Evolutionary conservation across 2,888 invertebrate species (phyloP).

Genomic region (Aphidius colemani): DNA sequence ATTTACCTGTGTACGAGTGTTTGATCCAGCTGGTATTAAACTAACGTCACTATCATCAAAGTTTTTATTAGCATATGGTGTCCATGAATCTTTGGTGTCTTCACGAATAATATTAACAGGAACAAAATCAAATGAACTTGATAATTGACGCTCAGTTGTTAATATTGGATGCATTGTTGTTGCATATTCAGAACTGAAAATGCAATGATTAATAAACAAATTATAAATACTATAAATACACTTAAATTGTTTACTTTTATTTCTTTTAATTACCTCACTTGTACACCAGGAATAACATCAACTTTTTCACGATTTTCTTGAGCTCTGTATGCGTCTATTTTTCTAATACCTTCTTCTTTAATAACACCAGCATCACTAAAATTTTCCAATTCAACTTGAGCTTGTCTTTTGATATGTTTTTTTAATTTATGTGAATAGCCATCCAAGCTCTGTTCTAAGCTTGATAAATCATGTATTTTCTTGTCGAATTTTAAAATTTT

Average conservation of each 20-base stretch:
- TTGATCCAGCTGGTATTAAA: conserved; percentile 55
- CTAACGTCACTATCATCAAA: conserved; percentile 56
- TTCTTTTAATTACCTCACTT: conserved; percentile 41
- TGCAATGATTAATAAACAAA: background rate
- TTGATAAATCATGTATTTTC: conserved; percentile 32
- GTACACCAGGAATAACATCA: conserved; percentile 49
- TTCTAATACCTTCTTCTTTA: conserved; percentile 46
- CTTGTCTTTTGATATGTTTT: conserved; percentile 39
- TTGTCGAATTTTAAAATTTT: conserved; percentile 46
- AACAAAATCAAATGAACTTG: conserved; percentile 51
- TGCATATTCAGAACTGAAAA: conserved; percentile 49
- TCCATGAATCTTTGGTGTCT: conserved; percentile 48
- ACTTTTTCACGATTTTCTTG: conserved; percentile 36
- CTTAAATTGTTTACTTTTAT: too few relatives aligned
- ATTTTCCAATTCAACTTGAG: conserved; percentile 50
- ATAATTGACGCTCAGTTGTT: conserved; percentile 50
- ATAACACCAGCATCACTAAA: conserved; percentile 51
- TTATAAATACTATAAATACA: too few relatives aligned
- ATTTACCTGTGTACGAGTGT: conserved; percentile 53
- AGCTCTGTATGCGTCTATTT: conserved; percentile 39
- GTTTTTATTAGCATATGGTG: conserved; percentile 45
- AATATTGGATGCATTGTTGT: conserved; percentile 56
- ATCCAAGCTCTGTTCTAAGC: conserved; percentile 37
- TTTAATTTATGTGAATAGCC: conserved; percentile 39
- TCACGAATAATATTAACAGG: conserved; percentile 58